Evolutionary conservation across 1,140 invertebrate genomes (phyloP).

Genomic region (Dermatophagoides farinae): DNA sequence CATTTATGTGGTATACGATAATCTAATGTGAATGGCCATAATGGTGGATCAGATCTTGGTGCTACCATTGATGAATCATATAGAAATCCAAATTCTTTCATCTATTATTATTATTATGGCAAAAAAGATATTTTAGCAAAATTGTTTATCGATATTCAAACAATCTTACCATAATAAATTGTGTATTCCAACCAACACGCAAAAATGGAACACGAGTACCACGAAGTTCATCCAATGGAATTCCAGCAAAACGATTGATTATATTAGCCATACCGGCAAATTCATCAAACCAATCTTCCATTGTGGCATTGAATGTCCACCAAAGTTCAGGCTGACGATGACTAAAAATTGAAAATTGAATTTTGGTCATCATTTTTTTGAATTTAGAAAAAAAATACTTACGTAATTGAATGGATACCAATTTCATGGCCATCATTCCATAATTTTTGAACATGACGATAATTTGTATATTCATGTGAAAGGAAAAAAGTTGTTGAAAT

Average conservation of each 20-base stretch:
- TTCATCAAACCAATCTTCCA: conserved; percentile 81
- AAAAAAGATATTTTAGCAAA: background rate
- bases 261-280: conserved; percentile 75
- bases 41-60: conserved; percentile 55
- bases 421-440: conserved; percentile 83
- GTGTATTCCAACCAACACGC: conserved; percentile 73
- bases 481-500: conserved; percentile 83
- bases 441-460: conserved; percentile 70
- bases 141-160: background rate
- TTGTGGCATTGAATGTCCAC: conserved; percentile 55
- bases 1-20: conserved; percentile 87
- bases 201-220: conserved; percentile 65
- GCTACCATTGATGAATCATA: conserved; percentile 85
- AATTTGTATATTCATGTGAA: conserved; percentile 87
- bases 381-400: conserved; percentile 5
- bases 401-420: conserved; percentile 70
- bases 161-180: conserved; percentile 56
- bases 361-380: background rate
- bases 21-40: conserved; percentile 88
- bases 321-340: conserved; percentile 35
- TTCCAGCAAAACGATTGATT: conserved; percentile 68
- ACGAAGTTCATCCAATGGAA: conserved; percentile 40
- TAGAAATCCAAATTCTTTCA: conserved; percentile 80
- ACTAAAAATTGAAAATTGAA: conserved; percentile 20
- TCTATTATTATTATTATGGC: conserved; percentile 24